Base-by-base conservation (phyloP, 2,888 invertebrate species). In the Tachina grossa region DNA sequence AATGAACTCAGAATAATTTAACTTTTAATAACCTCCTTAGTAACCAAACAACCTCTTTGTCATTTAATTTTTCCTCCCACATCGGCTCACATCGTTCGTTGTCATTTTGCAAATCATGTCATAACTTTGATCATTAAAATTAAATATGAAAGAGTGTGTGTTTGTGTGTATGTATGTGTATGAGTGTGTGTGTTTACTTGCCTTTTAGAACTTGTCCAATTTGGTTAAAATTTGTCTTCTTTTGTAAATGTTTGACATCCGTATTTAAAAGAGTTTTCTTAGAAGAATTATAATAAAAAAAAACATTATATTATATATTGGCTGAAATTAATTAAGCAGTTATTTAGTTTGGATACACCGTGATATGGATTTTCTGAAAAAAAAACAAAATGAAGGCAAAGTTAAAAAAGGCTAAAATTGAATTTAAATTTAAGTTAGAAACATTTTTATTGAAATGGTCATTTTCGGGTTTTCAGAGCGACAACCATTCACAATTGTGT, bases 111-210 rank as follows among this genome's bases (percentile, higher is more conserved):
- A 72, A 77, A 61, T 83, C 43, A 72, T 83, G 72, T 74, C 63
- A 78, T 72, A 83, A 83, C 72, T 83, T 83, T 78, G 59, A 83
- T 83, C 66, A 71, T 83, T 83, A 83, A 77, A 83, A 74, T 16
- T 74, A 53, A 72, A 77, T 77, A 57, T 49, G 31, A 51, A 16
- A 51, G 13, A 16, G 5, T 57, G 49, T 31, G 39, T 39, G 55
- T 13, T 43, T 39, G 16, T 5, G 39, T 51, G 63, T 53, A 11
- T 55, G 16, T 14, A 11, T 31, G 66, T 74, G 41, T 22, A 8
- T 71, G 41, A 49, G n/a, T 16, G 16, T n/a, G 39, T 6, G 57
- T 43, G n/a, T 11, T 41, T 53, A 14, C 11, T 55, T 72, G 43
- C 69, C 51, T 49, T n/a, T 66, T 74, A 66, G 22, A 74, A 66